A percentile compares a stretch with the other conserved stretches of the same genome.
These are phyloP conservation scores for Tonatia bakeri DNA, from an alignment of 2,113 vertebrate species.

Conservation along the genomic window DNA sequence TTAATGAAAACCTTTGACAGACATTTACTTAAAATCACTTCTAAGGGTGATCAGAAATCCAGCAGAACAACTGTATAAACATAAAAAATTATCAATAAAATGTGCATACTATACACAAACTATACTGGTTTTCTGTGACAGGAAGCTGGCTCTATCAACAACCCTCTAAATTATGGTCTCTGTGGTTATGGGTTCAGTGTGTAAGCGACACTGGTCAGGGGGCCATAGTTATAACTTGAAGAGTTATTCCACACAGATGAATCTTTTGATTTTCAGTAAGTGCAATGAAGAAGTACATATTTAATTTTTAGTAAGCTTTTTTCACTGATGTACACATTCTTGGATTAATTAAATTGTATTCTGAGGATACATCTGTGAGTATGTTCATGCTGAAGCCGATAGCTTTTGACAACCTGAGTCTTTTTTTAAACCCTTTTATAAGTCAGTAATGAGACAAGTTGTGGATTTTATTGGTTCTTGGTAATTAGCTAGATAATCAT, in stretches of 20 bases:
- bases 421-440: neutral
- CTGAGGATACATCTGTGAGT: neutral
- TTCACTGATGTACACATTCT: neutral
- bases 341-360: slow-evolving; percentile 27
- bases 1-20: neutral
- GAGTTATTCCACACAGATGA: neutral
- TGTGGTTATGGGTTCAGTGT: neutral
- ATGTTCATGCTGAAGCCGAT: neutral
- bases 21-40: slow-evolving; percentile 1
- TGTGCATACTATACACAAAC: neutral
- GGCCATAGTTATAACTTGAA: neutral
- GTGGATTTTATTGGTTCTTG: slow-evolving; percentile 26
- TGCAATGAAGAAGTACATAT: neutral
- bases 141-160: neutral
- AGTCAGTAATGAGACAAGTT: slow-evolving; percentile 12
- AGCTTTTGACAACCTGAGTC: neutral
- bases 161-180: neutral
- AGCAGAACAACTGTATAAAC: neutral
- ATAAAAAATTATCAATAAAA: neutral
- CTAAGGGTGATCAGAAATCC: neutral
- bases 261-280: neutral
- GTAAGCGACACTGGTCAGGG: neutral
- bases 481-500: neutral
- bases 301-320: slow-evolving; percentile 25
- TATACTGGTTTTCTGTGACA: neutral